Evolutionary conservation across 2,113 vertebrate genomes (phyloP).

Genomic region (Chamaea fasciata): DNA sequence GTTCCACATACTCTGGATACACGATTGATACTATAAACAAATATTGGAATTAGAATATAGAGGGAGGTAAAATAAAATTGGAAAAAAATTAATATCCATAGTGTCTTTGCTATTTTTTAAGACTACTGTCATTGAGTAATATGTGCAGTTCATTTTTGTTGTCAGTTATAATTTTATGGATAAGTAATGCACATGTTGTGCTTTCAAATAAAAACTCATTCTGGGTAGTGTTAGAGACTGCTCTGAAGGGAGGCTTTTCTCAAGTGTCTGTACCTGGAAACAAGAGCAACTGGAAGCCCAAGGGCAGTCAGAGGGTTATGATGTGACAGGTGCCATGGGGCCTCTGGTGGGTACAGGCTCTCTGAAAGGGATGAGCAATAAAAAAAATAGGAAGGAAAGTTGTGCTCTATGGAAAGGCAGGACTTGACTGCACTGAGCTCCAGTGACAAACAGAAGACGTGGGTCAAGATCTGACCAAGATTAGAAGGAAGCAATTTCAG

Average conservation of each 20-base stretch:
- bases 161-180: background rate
- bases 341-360: background rate
- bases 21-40: background rate
- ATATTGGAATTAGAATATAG: background rate
- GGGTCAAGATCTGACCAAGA: no score
- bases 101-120: background rate
- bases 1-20: background rate
- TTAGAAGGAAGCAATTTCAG: background rate
- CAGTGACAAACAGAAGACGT: background rate
- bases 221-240: background rate
- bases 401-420: background rate
- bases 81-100: background rate
- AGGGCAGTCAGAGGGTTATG: background rate
- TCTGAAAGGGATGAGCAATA: background rate
- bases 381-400: background rate
- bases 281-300: background rate
- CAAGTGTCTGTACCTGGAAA: background rate
- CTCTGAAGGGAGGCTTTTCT: background rate
- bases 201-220: background rate
- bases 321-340: background rate
- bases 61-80: background rate
- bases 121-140: background rate
- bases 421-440: accelerated
- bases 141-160: background rate
- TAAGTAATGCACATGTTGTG: background rate